These are phyloP conservation scores for Stomatorhinus ivindoensis DNA, from an alignment of 2,113 vertebrate genomes.

Conservation along the genomic window DNA sequence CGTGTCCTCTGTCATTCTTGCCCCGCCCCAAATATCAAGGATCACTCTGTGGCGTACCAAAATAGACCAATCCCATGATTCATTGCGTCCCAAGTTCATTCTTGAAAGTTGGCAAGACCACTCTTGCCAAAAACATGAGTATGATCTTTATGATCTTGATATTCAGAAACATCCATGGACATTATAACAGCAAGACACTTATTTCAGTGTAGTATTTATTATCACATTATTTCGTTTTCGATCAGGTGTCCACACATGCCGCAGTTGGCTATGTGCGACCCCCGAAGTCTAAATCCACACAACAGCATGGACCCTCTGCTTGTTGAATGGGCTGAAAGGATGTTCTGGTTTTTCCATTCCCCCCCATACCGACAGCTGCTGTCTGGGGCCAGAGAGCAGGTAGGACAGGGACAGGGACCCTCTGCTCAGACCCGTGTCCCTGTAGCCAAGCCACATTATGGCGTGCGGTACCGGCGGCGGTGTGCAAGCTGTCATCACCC, in stretches of 20 bases:
- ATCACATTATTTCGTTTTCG: not conserved
- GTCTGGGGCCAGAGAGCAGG: not conserved
- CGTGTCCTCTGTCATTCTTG: not conserved
- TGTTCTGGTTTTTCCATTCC: not conserved
- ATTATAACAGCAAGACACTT: not conserved
- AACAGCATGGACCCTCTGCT: not conserved
- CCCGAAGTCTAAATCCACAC: not conserved
- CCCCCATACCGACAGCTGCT: not conserved
- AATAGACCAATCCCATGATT: not conserved
- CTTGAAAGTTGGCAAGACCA: not conserved
- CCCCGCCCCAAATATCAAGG: not conserved
- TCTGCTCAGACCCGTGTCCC: not conserved
- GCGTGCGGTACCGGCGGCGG: not conserved
- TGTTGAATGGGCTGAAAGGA: not conserved
- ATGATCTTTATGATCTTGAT: not conserved
- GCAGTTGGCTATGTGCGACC: not conserved
- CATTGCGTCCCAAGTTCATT: not conserved
- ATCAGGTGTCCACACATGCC: not conserved
- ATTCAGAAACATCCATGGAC: not conserved
- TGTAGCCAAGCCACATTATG: not conserved
- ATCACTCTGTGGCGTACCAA: no score
- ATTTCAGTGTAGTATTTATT: not conserved
- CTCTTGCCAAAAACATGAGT: not conserved
- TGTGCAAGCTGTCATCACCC: not conserved
- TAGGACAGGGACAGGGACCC: not conserved